A percentile compares a stretch with the other conserved stretches of the same genome.
Evolutionary conservation across 2,888 invertebrate genomes (phyloP).

Genomic region (Drosophila seclusa): DNA sequence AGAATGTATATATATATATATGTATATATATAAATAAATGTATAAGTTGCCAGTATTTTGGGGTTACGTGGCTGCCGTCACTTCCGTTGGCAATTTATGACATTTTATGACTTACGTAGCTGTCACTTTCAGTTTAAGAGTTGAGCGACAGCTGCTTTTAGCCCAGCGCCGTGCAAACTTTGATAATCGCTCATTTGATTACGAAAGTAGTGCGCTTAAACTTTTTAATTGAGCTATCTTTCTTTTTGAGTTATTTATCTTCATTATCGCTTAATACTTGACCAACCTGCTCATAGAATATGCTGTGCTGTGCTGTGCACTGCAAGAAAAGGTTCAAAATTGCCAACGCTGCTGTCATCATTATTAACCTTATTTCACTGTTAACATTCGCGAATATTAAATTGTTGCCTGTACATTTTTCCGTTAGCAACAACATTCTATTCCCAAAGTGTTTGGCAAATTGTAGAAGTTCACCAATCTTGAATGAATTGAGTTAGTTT

Average conservation of each 20-base stretch:
- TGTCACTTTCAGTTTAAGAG: slow-evolving; percentile 50
- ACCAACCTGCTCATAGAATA: slow-evolving; percentile 43
- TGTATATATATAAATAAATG: neutral
- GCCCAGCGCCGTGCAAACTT: slow-evolving; percentile 53
- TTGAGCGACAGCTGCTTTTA: slow-evolving; percentile 43
- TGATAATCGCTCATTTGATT: slow-evolving; percentile 79
- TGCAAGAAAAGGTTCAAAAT: slow-evolving; percentile 3
- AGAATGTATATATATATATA: slow-evolving; percentile 1
- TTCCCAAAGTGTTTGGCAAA: no score
- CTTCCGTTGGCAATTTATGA: slow-evolving; percentile 39
- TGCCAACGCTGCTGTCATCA: neutral
- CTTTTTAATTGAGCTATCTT: slow-evolving; percentile 77
- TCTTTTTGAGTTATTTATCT: slow-evolving; percentile 72
- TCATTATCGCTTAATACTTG: slow-evolving; percentile 76
- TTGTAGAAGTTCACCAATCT: no score
- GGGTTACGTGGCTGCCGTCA: neutral
- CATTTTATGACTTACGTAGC: slow-evolving; percentile 58
- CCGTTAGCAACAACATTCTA: neutral
- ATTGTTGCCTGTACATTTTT: neutral
- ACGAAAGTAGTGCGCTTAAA: slow-evolving; percentile 70
- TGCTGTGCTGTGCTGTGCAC: slow-evolving; percentile 23
- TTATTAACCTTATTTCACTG: neutral
- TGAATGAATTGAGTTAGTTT: neutral
- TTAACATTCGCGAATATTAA: neutral
- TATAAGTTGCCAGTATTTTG: neutral